Evolutionary conservation across 2,797 vertebrate species (phyloP), one percentile per base, ranked within the genome.

Genomic region (Cuculus canorus): DNA sequence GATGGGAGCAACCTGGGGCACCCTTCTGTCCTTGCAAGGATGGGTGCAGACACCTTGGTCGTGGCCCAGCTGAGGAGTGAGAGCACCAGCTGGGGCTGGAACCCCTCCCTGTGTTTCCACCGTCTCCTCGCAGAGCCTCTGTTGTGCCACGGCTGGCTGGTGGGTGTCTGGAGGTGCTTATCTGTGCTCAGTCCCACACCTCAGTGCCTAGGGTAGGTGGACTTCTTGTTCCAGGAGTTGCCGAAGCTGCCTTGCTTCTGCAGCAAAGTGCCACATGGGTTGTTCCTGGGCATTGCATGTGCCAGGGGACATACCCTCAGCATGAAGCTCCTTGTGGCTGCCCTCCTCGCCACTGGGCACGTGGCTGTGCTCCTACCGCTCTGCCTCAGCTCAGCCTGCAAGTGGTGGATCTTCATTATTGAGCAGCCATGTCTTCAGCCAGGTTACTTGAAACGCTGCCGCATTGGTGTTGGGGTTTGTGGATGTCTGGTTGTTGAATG

Each of bases 401-500:
- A 18, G 54, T 1, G 3, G 11, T 22, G 27, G 48, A 30, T n/a
- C 76, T 50, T 22, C 27, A 0, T 11, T 30, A 50, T 28, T 0
- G 10, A 63, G 76, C 63, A 57, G 43, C 82, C 3, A 1, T 7
- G 45, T 43, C 69, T 69, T 75, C 56, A 63, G 32, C 71, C 2
- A 0, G 4, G 27, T 37, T 43, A 10, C 18, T 3, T 28, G 61
- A 56, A 60, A 50, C 0, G 3, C 32, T 43, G 16, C 17, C 39
- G 43, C 10, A 2, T 30, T 7, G 53, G 13, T 4, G 1, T 15
- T 45, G 11, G 30, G 53, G 23, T 54, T n/a, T 21, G 43, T 21
- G 48, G 54, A 50, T 43, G 22, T 47, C 70, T 28, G 22, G 18
- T 22, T 53, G 48, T 63, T 66, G 47, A 88, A 22, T 3, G 5